Percentiles rank a stretch among this genome's conserved stretches.
Evolutionary conservation across 1,140 invertebrate genomes (phyloP).

Genomic region (Zaprionus nigranus): DNA sequence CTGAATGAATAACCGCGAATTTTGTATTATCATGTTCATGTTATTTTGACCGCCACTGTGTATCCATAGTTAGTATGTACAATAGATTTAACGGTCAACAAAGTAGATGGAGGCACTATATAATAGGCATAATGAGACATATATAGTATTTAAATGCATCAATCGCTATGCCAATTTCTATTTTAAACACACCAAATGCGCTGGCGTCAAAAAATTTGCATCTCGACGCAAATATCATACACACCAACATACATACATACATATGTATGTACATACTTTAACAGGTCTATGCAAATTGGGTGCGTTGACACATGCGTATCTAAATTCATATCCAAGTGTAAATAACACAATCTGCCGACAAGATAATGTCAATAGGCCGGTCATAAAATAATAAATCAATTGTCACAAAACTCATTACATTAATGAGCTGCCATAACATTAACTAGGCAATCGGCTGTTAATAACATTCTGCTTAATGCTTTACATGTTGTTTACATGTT

Average conservation of each 20-base stretch:
- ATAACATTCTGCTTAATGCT: neutral
- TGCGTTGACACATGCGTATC: neutral
- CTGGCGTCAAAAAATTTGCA: constrained; percentile 14
- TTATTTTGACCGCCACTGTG: too few species aligned
- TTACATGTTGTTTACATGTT: constrained; percentile 11
- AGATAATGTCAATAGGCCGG: neutral
- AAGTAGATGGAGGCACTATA: neutral
- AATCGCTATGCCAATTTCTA: constrained; percentile 8
- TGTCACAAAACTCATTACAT: neutral
- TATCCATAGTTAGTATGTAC: neutral
- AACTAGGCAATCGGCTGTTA: neutral
- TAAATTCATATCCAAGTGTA: constrained; percentile 1
- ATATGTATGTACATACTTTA: neutral
- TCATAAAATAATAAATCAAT: neutral
- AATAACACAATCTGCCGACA: neutral
- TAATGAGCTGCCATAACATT: neutral
- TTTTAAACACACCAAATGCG: constrained; percentile 4
- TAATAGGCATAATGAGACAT: neutral
- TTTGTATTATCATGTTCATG: too few species aligned
- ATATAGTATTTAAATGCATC: constrained; percentile 5
- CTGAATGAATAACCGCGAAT: too few species aligned
- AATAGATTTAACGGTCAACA: neutral
- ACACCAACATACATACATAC: neutral
- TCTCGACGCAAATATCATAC: neutral
- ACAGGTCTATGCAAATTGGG: neutral